These are phyloP conservation scores for Lasioglossum figueresi DNA, from an alignment of 2,888 invertebrate species.

Conservation along the genomic window DNA sequence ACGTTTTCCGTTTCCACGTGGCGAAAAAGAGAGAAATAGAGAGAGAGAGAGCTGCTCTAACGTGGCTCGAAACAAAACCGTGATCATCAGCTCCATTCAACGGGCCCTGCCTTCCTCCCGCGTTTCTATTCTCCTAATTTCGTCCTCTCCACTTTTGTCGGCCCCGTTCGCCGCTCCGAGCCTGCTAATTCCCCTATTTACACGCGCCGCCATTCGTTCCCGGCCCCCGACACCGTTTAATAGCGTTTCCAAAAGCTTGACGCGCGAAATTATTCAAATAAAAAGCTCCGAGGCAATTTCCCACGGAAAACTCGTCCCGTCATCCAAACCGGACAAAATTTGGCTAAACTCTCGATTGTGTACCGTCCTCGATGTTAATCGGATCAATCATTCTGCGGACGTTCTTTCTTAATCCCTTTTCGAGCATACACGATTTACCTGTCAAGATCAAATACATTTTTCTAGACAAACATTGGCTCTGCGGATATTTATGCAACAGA, in stretches of 20 bases:
- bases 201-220: constrained; percentile 53
- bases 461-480: no score
- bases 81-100: background rate
- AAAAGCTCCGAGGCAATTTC: background rate
- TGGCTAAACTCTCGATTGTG: background rate
- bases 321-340: background rate
- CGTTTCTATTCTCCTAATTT: constrained; percentile 41
- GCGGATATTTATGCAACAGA: background rate
- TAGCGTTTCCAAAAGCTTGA: constrained; percentile 25
- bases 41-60: background rate
- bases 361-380: background rate
- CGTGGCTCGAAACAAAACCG: constrained; percentile 3
- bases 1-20: constrained; percentile 26
- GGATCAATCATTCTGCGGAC: background rate
- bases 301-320: background rate
- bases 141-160: background rate
- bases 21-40: background rate
- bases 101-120: background rate
- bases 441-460: no score
- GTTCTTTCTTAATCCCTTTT: background rate
- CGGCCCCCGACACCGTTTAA: constrained; percentile 51
- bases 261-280: constrained; percentile 3
- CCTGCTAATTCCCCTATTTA: constrained; percentile 59
- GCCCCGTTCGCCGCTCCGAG: constrained; percentile 19
- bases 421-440: no score